Evolutionary conservation across 2,797 vertebrate genomes (phyloP).

Genomic region (Brachyalestes nurse): DNA sequence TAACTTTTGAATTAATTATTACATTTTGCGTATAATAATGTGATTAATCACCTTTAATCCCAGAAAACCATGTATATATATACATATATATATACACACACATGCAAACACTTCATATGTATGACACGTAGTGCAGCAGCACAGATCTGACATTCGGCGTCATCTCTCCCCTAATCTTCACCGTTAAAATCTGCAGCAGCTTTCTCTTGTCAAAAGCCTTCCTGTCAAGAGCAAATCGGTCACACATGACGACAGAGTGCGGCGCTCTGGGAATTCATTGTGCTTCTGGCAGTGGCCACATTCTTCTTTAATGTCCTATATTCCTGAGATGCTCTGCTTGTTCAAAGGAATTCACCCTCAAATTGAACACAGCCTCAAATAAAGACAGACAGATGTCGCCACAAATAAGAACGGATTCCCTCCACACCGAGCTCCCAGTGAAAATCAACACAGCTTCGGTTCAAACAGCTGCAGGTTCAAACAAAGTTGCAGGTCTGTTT

Average conservation of each 20-base stretch:
- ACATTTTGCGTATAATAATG: no score
- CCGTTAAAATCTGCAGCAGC: constrained; percentile 48
- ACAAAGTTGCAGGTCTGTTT: constrained; percentile 7
- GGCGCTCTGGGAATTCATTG: constrained; percentile 45
- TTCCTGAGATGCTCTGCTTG: constrained; percentile 48
- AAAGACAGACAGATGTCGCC: constrained; percentile 39
- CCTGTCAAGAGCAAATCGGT: constrained; percentile 62
- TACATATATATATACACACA: no score
- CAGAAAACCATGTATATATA: no score
- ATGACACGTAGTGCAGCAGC: background rate
- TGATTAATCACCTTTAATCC: no score
- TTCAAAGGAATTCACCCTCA: constrained; percentile 29
- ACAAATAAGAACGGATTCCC: constrained; percentile 18
- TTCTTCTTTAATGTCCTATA: constrained; percentile 54
- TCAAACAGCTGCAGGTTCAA: constrained; percentile 1
- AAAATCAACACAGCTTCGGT: constrained; percentile 1
- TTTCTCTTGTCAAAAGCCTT: constrained; percentile 58
- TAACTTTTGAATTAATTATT: no score
- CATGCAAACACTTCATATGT: background rate
- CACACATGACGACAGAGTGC: constrained; percentile 55
- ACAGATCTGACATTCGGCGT: background rate
- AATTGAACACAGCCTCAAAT: constrained; percentile 46
- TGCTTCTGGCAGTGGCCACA: constrained; percentile 41
- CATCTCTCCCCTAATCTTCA: constrained; percentile 42
- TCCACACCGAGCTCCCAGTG: background rate